A percentile compares a stretch with the other conserved stretches of the same genome.
Conservation (phyloP, 2,113 vertebrate genomes). For the Syrmaticus mikado region DNA sequence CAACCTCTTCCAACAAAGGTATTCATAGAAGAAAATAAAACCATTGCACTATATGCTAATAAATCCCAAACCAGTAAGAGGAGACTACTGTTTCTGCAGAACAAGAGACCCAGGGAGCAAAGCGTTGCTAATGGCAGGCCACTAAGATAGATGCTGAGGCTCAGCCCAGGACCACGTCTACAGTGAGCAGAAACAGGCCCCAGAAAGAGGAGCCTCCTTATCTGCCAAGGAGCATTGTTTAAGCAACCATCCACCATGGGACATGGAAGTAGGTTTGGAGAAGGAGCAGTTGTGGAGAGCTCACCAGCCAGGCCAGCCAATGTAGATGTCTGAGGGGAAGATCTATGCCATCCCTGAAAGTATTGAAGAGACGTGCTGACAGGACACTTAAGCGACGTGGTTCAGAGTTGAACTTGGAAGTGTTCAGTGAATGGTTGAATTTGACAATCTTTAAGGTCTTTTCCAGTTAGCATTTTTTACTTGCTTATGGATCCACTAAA, state of each 20-base stretch:
- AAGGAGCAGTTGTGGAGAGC: neutral
- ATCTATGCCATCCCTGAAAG: neutral
- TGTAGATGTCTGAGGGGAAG: neutral
- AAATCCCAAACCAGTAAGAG: neutral
- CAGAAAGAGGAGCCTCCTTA: rapidly evolving
- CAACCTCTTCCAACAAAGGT: neutral
- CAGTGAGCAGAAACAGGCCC: neutral
- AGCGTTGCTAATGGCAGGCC: neutral
- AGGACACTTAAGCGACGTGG: neutral
- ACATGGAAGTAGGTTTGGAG: neutral
- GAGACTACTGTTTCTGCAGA: neutral
- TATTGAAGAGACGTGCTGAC: neutral
- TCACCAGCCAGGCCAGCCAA: neutral
- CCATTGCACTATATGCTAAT: neutral
- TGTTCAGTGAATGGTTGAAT: neutral
- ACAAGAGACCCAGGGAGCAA: neutral
- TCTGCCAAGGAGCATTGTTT: neutral
- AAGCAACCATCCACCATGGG: neutral
- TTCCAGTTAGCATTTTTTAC: neutral
- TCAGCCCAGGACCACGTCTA: neutral
- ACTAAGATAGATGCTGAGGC: neutral
- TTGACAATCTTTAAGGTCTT: neutral
- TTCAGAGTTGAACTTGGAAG: neutral
- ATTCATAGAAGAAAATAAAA: neutral
- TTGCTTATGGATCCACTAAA: neutral